Percentiles rank a stretch among this genome's conserved stretches.
phyloP scores from a whole-genome alignment of 2,888 invertebrate species.

The Tipula helvola region DNA sequence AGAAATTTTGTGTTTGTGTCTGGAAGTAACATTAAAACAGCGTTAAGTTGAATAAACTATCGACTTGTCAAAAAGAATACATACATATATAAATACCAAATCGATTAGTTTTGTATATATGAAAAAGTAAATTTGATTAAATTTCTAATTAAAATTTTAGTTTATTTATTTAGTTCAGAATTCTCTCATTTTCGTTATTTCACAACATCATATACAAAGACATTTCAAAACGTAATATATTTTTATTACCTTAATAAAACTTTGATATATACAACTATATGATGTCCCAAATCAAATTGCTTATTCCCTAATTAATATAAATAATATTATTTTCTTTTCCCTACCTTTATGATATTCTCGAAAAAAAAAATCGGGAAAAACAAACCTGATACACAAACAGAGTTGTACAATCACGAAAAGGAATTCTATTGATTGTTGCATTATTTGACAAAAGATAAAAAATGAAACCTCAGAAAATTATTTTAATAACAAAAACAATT shows the following conservation, averaged over 20 bases:
- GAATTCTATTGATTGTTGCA: background rate
- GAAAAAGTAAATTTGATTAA: background rate
- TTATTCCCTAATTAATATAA: constrained; percentile 10
- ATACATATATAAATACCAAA: background rate
- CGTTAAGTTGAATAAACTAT: too few species aligned
- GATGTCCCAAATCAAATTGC: constrained; percentile 7
- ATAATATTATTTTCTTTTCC: background rate
- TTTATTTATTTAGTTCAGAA: background rate
- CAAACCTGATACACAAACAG: background rate
- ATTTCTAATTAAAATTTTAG: background rate
- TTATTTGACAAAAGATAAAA: background rate
- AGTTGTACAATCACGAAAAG: background rate
- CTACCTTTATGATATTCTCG: background rate
- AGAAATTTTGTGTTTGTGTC: too few species aligned
- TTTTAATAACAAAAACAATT: background rate
- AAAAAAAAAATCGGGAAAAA: background rate
- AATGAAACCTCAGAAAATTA: background rate
- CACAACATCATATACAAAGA: background rate
- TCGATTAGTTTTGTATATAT: background rate
- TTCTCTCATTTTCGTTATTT: background rate
- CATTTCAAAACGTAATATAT: background rate
- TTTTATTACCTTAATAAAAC: background rate
- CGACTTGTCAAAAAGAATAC: too few species aligned
- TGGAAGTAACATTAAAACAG: too few species aligned
- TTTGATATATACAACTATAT: background rate